phyloP scores from a whole-genome alignment of 1,140 invertebrate species.

The Caenorhabditis inopinata region DNA sequence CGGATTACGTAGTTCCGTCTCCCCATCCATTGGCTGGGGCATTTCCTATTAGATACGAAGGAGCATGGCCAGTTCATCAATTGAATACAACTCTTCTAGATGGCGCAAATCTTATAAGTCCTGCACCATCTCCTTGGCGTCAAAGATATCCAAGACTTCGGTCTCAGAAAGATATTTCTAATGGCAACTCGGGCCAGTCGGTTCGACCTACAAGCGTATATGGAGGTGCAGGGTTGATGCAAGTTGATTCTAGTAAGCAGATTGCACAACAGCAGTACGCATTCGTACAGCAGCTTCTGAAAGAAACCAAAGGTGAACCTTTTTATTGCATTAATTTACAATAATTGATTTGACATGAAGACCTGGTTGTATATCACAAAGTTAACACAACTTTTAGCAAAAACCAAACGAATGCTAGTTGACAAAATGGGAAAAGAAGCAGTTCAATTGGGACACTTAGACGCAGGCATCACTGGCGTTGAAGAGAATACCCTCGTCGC shows the following conservation, averaged over 20 bases:
- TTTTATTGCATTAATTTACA: background rate
- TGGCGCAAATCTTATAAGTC: constrained; percentile 36
- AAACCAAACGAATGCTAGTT: constrained; percentile 91
- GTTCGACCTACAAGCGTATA: constrained; percentile 34
- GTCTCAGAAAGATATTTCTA: constrained; percentile 41
- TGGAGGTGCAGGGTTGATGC: constrained; percentile 37
- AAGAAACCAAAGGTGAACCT: constrained; percentile 76
- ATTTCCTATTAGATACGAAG: constrained; percentile 30
- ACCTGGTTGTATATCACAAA: no score
- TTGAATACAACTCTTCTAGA: constrained; percentile 44
- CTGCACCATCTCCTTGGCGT: constrained; percentile 56
- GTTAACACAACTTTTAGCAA: constrained; percentile 55
- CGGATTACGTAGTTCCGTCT: constrained; percentile 67
- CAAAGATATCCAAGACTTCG: constrained; percentile 48
- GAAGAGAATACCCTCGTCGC: constrained; percentile 98
- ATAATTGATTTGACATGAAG: no score
- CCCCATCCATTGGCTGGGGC: constrained; percentile 49
- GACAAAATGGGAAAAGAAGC: constrained; percentile 97
- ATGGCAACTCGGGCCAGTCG: background rate
- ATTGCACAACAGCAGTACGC: constrained; percentile 94
- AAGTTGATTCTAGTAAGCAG: constrained; percentile 53
- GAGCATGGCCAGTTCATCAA: constrained; percentile 35
- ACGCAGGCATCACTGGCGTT: constrained; percentile 73
- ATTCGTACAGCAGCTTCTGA: constrained; percentile 90
- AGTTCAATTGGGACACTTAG: constrained; percentile 76